Base-by-base conservation (phyloP, 2,888 invertebrate genomes). In the Dasysyrphus albostriatus region DNA sequence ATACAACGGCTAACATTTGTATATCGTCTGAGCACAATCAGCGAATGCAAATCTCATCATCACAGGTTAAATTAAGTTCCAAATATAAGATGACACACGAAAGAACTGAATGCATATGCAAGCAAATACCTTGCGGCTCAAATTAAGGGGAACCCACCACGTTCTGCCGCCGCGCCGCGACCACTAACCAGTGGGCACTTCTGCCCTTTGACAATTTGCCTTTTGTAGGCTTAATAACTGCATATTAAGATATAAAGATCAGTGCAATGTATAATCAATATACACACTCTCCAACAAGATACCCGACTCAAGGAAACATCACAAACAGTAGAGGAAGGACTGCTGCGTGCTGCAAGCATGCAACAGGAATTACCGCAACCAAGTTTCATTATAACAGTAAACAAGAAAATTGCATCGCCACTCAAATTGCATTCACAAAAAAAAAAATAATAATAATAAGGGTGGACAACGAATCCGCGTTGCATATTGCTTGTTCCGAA, bases 321-420 rank as follows among this genome's bases (percentile, higher is more conserved):
- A 65, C 8, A 37, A 10, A 42, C 42, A 59, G 42, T 29, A 42
- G n/a, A 44, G 44, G 39, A 63, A 24, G 24, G 32, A 47, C 59
- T 77, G 74, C 67, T 56, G 73, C 39, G 59, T 49, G 63, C 69
- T 73, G 74, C 69, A 70, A 69, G 69, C 82, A 78, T 82, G 77
- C 82, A 82, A 77, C 73, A 70, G 58, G 77, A 81, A 81, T 76
- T 54, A 73, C 85, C 82, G 77, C 77, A 82, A 77, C 77, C 77
- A 85, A 74, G 70, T 78, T 82, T 78, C 77, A 85, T 85, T 82
- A 67, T 82, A 85, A 77, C 85, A 82, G 85, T 85, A 83, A 83
- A 87, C 77, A 83, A 83, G 74, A n/a, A 82, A 82, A 78, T 74
- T 87, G 83, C 85, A 82, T 83, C 83, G 76, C 74, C 49, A 56